phyloP scores from a whole-genome alignment of 2,888 invertebrate species.

The Synanthedon tipuliformis region DNA sequence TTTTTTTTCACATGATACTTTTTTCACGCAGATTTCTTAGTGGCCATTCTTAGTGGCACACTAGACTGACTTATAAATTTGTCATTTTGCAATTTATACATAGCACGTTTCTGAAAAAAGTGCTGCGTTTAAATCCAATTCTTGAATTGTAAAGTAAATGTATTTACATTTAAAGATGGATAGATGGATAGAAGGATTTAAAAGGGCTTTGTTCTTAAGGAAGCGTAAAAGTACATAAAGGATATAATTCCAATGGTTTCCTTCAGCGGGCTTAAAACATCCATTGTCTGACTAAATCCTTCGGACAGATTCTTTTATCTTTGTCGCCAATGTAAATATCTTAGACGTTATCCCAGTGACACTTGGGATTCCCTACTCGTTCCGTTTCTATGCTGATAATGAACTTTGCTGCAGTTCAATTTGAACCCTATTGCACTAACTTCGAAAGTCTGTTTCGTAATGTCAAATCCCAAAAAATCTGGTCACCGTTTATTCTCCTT shows the following conservation, averaged over 20 bases:
- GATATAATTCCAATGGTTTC: constrained; percentile 1
- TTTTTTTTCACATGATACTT: too few relatives aligned
- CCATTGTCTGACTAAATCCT: constrained; percentile 31
- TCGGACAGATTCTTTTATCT: constrained; percentile 36
- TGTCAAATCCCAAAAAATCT: background rate
- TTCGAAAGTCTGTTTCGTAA: background rate
- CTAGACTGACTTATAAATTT: too few relatives aligned
- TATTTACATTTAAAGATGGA: too few relatives aligned
- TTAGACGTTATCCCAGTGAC: constrained; percentile 12
- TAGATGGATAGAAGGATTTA: too few relatives aligned
- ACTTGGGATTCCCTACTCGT: background rate
- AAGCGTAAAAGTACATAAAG: too few relatives aligned
- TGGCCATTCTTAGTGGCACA: too few relatives aligned
- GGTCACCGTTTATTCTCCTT: background rate
- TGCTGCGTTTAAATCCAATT: too few relatives aligned
- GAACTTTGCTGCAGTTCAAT: background rate
- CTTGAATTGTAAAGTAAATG: too few relatives aligned
- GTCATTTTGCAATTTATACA: too few relatives aligned
- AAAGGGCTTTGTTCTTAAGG: background rate
- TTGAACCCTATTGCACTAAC: background rate
- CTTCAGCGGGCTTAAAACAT: constrained; percentile 27
- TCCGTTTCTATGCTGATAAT: background rate
- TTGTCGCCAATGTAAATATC: constrained; percentile 36
- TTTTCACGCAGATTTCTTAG: too few relatives aligned
- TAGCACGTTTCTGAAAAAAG: too few relatives aligned